Evolutionary conservation across 2,797 vertebrate species (phyloP).

Genomic region (Eidolon dupreanum): DNA sequence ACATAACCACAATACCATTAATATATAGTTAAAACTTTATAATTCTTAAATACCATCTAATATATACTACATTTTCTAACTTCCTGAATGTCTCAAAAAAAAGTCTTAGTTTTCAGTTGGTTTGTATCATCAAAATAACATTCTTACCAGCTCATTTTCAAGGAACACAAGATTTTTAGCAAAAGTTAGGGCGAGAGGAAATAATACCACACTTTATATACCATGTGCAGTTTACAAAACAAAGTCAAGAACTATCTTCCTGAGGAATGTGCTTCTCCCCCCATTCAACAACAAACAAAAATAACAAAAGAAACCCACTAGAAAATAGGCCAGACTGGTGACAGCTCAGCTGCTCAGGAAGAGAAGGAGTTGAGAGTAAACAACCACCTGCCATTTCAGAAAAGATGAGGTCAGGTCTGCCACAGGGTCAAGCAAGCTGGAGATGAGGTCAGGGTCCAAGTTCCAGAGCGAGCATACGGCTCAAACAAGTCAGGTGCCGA

Average conservation of each 20-base stretch:
- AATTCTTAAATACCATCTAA: constrained; percentile 16
- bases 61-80: constrained; percentile 9
- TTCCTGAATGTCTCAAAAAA: neutral
- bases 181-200: constrained; percentile 2
- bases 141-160: constrained; percentile 35
- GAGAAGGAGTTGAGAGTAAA: neutral
- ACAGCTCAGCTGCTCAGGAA: neutral
- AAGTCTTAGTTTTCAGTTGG: neutral
- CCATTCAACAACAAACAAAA: constrained; percentile 28
- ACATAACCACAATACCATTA: neutral
- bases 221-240: constrained; percentile 4
- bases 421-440: neutral
- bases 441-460: neutral
- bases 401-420: constrained; percentile 21
- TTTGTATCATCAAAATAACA: neutral
- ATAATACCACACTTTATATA: neutral
- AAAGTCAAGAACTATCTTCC: constrained; percentile 30
- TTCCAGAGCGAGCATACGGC: neutral
- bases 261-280: neutral
- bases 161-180: constrained; percentile 27
- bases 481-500: neutral
- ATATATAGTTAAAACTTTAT: neutral
- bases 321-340: neutral
- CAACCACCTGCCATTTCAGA: neutral
- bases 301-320: neutral